phyloP scores from a whole-genome alignment of 2,113 vertebrate species.

The Saguinus imperator region DNA sequence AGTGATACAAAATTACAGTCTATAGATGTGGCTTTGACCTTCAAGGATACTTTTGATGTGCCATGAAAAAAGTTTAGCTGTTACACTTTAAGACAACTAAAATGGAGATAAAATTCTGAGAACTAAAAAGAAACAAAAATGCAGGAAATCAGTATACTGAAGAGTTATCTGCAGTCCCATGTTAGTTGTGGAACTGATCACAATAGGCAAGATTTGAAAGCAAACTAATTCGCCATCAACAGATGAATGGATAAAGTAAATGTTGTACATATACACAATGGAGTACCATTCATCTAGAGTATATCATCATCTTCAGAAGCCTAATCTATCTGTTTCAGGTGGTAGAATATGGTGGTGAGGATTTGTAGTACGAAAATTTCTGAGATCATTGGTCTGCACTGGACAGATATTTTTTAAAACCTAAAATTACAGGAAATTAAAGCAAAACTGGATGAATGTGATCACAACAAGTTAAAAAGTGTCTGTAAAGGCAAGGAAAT shows the following conservation, averaged over 20 bases:
- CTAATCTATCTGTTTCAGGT: not conserved
- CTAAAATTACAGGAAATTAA: not conserved
- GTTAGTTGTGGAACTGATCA: no score
- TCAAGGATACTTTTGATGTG: not conserved
- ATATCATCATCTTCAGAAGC: not conserved
- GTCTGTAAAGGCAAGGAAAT: not conserved
- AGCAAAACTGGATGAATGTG: not conserved
- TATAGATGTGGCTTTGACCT: not conserved
- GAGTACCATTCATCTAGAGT: not conserved
- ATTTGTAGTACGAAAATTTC: not conserved
- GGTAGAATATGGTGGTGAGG: not conserved
- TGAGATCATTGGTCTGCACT: no score
- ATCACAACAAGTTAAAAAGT: not conserved
- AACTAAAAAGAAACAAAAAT: not conserved
- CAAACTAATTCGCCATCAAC: no score
- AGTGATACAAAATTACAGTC: not conserved
- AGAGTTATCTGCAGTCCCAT: no score
- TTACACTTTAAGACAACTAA: not conserved
- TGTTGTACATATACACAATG: not conserved
- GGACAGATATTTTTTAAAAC: not conserved
- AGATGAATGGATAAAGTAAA: no score
- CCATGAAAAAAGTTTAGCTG: not conserved
- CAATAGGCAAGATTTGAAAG: no score
- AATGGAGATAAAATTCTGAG: not conserved
- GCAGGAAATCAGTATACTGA: no score